Percentiles rank a stretch among this genome's conserved stretches.
These are phyloP conservation scores for Cichlasoma orientale DNA, from an alignment of 2,797 vertebrate genomes.

Conservation along the genomic window DNA sequence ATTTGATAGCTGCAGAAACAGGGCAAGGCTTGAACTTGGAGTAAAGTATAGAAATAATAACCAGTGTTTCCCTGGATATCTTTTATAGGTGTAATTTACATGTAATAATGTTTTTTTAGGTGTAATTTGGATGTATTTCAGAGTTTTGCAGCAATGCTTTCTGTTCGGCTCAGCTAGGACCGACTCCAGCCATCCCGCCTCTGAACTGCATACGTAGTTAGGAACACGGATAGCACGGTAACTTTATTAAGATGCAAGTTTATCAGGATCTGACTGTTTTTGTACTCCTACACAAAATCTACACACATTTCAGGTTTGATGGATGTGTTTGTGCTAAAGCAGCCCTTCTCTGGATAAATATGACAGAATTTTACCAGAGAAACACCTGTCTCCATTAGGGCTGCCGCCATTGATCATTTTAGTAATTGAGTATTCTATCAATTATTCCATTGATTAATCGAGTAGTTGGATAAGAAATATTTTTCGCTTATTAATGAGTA, in stretches of 20 bases:
- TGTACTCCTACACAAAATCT: rapidly evolving
- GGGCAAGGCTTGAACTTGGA: rapidly evolving
- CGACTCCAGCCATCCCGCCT: no score
- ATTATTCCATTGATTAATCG: no score
- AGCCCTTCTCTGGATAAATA: rapidly evolving
- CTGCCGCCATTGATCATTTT: no score
- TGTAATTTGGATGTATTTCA: no score
- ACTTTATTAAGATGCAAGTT: rapidly evolving
- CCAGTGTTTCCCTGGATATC: neutral
- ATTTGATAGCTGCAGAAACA: slow-evolving; percentile 88
- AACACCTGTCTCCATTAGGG: neutral
- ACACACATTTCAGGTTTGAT: neutral
- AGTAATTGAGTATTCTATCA: no score
- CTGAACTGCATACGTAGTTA: no score
- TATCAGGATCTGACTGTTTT: neutral
- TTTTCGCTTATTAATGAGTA: no score
- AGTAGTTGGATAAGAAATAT: no score
- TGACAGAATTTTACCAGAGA: neutral
- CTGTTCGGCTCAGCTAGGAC: no score
- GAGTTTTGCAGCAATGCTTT: no score
- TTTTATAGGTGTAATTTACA: no score
- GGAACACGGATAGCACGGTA: neutral
- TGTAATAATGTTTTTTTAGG: no score
- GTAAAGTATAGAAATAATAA: neutral
- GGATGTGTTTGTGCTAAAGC: neutral